Evolutionary conservation across 2,113 vertebrate genomes (phyloP).

Genomic region (Sapayoa aenigma): DNA sequence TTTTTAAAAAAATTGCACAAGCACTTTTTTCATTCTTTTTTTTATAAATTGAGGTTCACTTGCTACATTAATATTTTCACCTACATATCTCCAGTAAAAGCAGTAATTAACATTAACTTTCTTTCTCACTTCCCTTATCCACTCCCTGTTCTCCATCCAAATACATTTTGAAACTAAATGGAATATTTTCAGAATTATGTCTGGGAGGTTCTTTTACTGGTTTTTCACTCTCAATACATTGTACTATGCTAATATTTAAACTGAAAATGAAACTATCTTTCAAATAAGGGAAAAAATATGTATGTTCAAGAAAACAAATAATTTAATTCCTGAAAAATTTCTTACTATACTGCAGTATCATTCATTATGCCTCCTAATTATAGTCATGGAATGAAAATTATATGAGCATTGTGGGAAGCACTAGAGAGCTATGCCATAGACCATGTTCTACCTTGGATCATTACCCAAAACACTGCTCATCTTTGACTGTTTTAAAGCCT

Average conservation of each 20-base stretch:
- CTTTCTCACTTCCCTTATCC: no score
- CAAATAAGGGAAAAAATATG: neutral
- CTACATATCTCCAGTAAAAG: slow-evolving; percentile 7
- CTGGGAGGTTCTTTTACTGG: neutral
- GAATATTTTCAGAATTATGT: neutral
- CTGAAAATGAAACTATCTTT: neutral
- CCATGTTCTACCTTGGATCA: neutral
- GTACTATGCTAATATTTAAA: neutral
- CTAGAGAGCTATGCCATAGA: neutral
- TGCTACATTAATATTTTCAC: neutral
- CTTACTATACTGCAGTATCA: neutral
- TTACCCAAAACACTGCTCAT: neutral
- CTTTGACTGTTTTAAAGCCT: neutral
- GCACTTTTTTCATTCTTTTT: neutral
- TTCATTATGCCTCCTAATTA: neutral
- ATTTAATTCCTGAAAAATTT: neutral
- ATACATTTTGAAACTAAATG: neutral
- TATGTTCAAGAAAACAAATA: neutral
- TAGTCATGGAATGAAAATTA: neutral
- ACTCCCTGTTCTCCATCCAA: neutral
- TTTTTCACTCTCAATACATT: neutral
- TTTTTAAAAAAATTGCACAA: no score
- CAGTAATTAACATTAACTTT: neutral
- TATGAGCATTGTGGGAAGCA: neutral
- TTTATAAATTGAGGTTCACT: neutral